Conservation (phyloP, 2,113 vertebrate genomes). For the Verasper variegatus region DNA sequence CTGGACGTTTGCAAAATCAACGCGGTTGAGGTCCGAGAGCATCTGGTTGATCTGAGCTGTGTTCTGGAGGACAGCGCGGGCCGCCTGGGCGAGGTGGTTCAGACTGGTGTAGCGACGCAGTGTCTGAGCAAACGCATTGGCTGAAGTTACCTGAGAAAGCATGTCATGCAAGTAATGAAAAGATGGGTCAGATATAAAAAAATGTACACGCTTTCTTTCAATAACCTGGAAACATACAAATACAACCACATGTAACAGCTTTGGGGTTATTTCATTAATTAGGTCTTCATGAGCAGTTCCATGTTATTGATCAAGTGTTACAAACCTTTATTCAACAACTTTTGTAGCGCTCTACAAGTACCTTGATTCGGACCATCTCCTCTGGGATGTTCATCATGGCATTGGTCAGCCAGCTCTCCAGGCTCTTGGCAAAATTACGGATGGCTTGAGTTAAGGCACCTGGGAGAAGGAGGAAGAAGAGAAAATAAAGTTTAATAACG, state of each 20-base stretch:
- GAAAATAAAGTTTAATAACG: not conserved
- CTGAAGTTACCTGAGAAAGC: slow-evolving; percentile 86
- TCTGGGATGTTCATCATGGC: slow-evolving; percentile 97
- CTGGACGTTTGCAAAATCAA: slow-evolving; percentile 95
- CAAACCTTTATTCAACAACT: not conserved
- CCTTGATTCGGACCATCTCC: slow-evolving; percentile 95
- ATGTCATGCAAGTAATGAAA: not conserved
- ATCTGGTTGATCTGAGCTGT: slow-evolving; percentile 95
- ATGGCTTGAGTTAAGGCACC: slow-evolving; percentile 99
- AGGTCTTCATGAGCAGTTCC: no score
- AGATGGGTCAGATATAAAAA: not conserved
- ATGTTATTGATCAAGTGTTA: not conserved
- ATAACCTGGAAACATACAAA: not conserved
- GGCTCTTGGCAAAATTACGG: slow-evolving; percentile 95
- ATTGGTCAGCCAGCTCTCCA: slow-evolving; percentile 94
- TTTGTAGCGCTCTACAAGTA: slow-evolving; percentile 42
- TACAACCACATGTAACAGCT: not conserved
- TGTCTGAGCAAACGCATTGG: slow-evolving; percentile 92
- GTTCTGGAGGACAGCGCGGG: slow-evolving; percentile 93
- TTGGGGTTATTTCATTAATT: no score
- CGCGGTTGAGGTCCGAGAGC: slow-evolving; percentile 93
- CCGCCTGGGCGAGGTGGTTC: slow-evolving; percentile 93
- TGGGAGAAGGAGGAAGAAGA: slow-evolving; percentile 42
- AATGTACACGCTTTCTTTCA: not conserved
- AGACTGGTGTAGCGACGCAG: slow-evolving; percentile 93